Conservation (phyloP, 2,113 vertebrate genomes). For the Sander vitreus region DNA sequence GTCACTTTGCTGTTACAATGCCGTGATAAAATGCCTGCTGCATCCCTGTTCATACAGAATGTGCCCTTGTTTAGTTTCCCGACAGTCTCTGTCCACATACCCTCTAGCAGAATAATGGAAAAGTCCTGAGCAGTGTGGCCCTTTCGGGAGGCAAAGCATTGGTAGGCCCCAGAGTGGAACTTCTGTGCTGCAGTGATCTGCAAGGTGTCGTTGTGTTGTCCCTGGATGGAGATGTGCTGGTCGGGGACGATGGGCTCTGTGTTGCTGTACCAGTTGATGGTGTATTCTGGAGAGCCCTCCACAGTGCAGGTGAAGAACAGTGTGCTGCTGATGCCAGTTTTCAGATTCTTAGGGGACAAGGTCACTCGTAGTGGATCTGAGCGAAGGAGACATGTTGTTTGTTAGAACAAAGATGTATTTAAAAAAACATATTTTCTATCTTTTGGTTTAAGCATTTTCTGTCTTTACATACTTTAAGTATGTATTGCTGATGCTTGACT, state of each 20-base stretch:
- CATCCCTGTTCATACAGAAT: not conserved
- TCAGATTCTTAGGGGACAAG: constrained; percentile 97
- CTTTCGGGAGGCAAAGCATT: constrained; percentile 97
- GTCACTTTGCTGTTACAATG: constrained; percentile 18
- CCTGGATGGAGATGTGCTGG: constrained; percentile 97
- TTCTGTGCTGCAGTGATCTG: constrained; percentile 97
- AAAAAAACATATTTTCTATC: not conserved
- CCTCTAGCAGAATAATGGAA: constrained; percentile 95
- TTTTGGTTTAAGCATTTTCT: not conserved
- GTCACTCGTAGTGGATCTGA: constrained; percentile 95
- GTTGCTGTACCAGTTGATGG: constrained; percentile 96
- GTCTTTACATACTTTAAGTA: not conserved
- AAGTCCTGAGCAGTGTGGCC: constrained; percentile 97
- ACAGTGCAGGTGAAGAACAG: constrained; percentile 96
- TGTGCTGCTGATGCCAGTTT: constrained; percentile 97
- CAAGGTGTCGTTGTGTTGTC: constrained; percentile 96
- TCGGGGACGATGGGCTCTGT: constrained; percentile 90
- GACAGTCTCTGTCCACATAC: constrained; percentile 76
- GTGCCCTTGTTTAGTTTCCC: not conserved
- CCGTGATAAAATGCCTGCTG: constrained; percentile 11
- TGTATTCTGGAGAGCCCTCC: constrained; percentile 93
- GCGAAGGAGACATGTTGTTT: not conserved
- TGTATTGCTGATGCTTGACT: not conserved
- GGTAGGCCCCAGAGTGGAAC: constrained; percentile 97
- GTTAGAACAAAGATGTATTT: not conserved